These are phyloP conservation scores for Anseranas semipalmata DNA, from an alignment of 2,113 vertebrate genomes.

Conservation along the genomic window DNA sequence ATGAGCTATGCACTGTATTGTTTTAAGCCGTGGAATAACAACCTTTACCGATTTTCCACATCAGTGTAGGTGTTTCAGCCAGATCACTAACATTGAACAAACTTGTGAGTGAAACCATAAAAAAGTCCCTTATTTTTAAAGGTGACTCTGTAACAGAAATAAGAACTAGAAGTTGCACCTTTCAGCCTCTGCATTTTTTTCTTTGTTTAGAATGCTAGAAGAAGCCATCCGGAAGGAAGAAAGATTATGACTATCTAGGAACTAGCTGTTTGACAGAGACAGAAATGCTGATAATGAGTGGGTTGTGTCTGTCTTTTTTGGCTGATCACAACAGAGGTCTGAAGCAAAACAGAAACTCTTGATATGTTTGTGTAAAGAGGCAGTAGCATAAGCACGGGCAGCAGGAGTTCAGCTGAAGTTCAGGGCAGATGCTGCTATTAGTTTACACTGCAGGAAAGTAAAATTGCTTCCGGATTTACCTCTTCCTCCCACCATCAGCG, in stretches of 20 bases:
- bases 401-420: slow-evolving; percentile 91
- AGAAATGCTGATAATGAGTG: slow-evolving; percentile 81
- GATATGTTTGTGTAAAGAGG: slow-evolving; percentile 82
- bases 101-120: not conserved
- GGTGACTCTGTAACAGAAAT: slow-evolving; percentile 18
- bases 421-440: slow-evolving; percentile 87
- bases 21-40: not conserved
- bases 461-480: slow-evolving; percentile 91
- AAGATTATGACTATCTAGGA: slow-evolving; percentile 82
- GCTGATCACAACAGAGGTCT: slow-evolving; percentile 78
- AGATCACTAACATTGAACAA: not conserved
- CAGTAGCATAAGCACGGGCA: slow-evolving; percentile 72
- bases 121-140: slow-evolving; percentile 8
- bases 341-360: slow-evolving; percentile 85
- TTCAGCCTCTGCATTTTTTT: slow-evolving; percentile 62
- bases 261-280: slow-evolving; percentile 80
- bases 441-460: slow-evolving; percentile 85
- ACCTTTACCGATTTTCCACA: not conserved
- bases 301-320: slow-evolving; percentile 80
- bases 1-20: not conserved
- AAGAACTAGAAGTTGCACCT: slow-evolving; percentile 69
- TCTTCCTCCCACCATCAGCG: slow-evolving; percentile 62
- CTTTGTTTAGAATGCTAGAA: slow-evolving; percentile 77
- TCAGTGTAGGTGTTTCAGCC: not conserved
- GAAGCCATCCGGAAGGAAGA: slow-evolving; percentile 86